Base-by-base conservation (phyloP, 2,797 vertebrate genomes). In the Smutsia gigantea region DNA sequence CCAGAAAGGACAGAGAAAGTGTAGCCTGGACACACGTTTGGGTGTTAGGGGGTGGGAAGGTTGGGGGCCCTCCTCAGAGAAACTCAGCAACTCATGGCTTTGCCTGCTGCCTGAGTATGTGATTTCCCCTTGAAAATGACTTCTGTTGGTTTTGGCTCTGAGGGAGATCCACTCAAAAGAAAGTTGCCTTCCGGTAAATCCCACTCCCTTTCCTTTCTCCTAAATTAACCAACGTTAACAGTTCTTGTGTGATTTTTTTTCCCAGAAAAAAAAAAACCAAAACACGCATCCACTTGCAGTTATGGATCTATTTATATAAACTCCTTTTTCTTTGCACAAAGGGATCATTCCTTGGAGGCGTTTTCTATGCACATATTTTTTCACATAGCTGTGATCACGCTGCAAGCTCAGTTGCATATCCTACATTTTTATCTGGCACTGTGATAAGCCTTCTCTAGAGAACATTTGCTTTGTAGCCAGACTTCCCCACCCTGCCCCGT, bases 371-470 rank as follows among this genome's bases (percentile, higher is more conserved):
- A 27, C 9, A 0, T 8, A 13, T 19, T 53, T 61, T n/a, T 39
- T 34, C 64, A 18, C 31, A 2, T 2, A 2, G 53, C 53, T 6
- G 75, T 42, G 29, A 4, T 23, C 25, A 7, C 17, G 11, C 19
- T 3, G 14, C 6, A 31, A 14, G 53, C 1, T 25, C 18, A 11
- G 2, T 0, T 2, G 8, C 1, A 1, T 1, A 2, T 46, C 51
- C 31, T 0, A 23, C 2, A 1, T 31, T n/a, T 39, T n/a, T 14
- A 42, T 10, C 14, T 17, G 27, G 49, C 29, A 0, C 31, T 8
- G 9, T 0, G 63, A 31, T 13, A 4, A 53, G 53, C 27, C 29
- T 61, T 81, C 69, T 55, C 81, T 29, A 1, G 74, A 39, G 64
- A 42, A 11, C 25, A 0, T 10, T 6, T 5, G 5, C 53, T 51